A percentile compares a stretch with the other conserved stretches of the same genome.
Conservation (phyloP, 2,888 invertebrate genomes). For the Tridacna crocea region DNA sequence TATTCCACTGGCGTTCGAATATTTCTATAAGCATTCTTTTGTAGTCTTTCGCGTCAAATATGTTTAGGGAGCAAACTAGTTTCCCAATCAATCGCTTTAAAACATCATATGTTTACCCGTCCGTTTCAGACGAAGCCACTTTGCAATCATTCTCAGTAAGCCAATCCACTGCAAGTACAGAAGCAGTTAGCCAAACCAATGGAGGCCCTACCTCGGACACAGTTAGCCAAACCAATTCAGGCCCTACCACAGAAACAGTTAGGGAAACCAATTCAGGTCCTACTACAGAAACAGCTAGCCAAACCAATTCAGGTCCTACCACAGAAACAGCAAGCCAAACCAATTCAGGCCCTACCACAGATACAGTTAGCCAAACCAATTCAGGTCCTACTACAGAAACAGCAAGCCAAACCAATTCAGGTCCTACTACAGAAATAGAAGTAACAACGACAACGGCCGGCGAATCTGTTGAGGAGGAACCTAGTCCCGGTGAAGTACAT, state of each 20-base stretch:
- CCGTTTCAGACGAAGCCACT: too few relatives aligned
- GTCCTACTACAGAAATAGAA: constrained; percentile 7
- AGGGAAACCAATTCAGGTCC: constrained; percentile 5
- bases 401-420: constrained; percentile 10
- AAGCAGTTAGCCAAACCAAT: too few relatives aligned
- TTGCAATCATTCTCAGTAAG: too few relatives aligned
- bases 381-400: neutral
- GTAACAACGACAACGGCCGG: constrained; percentile 11
- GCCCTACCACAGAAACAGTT: constrained; percentile 14
- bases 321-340: neutral
- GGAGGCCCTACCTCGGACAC: too few relatives aligned
- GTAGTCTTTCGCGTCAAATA: too few relatives aligned
- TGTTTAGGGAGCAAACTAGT: too few relatives aligned
- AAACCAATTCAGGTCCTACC: neutral
- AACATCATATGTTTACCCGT: too few relatives aligned
- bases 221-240: too few relatives aligned
- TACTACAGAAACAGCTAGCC: constrained; percentile 19
- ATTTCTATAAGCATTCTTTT: too few relatives aligned
- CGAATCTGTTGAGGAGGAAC: neutral
- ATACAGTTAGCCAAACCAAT: neutral
- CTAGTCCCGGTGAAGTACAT: constrained; percentile 32
- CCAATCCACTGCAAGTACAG: neutral
- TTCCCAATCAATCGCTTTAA: too few relatives aligned
- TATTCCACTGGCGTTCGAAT: too few relatives aligned
- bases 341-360: constrained; percentile 2